Evolutionary conservation across 2,888 invertebrate genomes (phyloP).

Genomic region (Mechanitis messenoides): DNA sequence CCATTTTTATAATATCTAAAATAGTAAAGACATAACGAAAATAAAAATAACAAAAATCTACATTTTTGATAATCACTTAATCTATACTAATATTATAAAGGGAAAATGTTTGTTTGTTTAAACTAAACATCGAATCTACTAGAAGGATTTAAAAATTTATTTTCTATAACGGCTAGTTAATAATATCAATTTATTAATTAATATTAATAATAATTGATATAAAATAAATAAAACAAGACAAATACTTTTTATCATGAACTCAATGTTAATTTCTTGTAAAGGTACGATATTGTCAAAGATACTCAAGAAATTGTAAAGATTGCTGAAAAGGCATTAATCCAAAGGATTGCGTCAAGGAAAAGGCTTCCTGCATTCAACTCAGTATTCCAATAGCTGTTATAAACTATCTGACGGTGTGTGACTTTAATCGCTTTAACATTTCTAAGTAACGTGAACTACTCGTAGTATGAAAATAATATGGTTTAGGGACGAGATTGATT

Average conservation of each 20-base stretch:
- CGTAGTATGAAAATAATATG: not conserved
- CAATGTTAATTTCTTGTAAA: not conserved
- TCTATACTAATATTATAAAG: too few relatives aligned
- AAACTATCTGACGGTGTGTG: not conserved
- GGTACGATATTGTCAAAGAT: slow-evolving; percentile 23
- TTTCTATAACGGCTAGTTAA: too few relatives aligned
- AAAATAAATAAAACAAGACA: not conserved
- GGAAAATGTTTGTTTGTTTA: too few relatives aligned
- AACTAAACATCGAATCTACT: too few relatives aligned
- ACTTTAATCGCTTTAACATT: slow-evolving; percentile 1
- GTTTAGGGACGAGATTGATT: too few relatives aligned
- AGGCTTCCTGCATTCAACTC: slow-evolving; percentile 18
- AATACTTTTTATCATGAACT: not conserved
- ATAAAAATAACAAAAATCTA: too few relatives aligned
- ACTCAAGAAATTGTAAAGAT: slow-evolving; percentile 20
- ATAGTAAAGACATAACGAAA: too few relatives aligned
- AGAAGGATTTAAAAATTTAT: too few relatives aligned
- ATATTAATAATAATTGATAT: too few relatives aligned
- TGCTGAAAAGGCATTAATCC: slow-evolving; percentile 23
- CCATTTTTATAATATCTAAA: too few relatives aligned
- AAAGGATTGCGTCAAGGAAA: slow-evolving; percentile 19
- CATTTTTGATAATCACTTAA: too few relatives aligned
- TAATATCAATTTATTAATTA: too few relatives aligned
- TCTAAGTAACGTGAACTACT: not conserved
- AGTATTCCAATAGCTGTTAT: slow-evolving; percentile 1